Base-by-base conservation (phyloP, 2,888 invertebrate species). In the Macaria liturata region DNA sequence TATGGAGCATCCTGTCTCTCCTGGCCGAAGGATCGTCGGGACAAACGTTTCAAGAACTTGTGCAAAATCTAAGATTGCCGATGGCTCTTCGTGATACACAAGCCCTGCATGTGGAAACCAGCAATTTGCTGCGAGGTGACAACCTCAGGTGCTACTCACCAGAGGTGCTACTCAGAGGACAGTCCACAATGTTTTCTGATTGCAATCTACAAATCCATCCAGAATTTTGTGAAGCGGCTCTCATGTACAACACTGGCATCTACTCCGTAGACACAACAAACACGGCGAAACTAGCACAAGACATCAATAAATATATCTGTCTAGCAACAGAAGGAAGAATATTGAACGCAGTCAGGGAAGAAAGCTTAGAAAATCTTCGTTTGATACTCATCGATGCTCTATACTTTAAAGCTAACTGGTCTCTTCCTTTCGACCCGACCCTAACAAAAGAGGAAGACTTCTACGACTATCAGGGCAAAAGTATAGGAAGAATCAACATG, bases 371-470 rank as follows among this genome's bases (percentile, higher is more conserved):
- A 48, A 78, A 89, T 54, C 67, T 91, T 30, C 75, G 92, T 53
- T 86, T 96, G 77, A 91, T 96, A 39, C 76, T 96, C 67, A 89
- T 95, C 0, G 95, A 95, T 54, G 94, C 95, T 0, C 81, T 96
- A 9, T 95, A 92, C 75, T 96, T 96, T 75, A 95, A 95, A 84
- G 96, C 95, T 0, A 92, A 93, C 62, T 96, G 96, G 96, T 93
- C 93, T 54, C 78, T 87, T 43, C 94, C 95, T 0, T 95, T 95
- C 64, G 94, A 95, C 65, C 71, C 76, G 0, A 86, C 92, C 0
- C 84, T 88, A 8, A 95, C 95, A 0, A 89, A 77, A 44, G 70
- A 75, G 8, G 93, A 93, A 68, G 71, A 86, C 0, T 95, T 95
- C 71, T 94, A 93, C 66, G 92, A 95, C 70, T 93, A 93, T 4